Evolutionary conservation across 2,888 invertebrate species (phyloP).

Genomic region (Leptopilina syphax): DNA sequence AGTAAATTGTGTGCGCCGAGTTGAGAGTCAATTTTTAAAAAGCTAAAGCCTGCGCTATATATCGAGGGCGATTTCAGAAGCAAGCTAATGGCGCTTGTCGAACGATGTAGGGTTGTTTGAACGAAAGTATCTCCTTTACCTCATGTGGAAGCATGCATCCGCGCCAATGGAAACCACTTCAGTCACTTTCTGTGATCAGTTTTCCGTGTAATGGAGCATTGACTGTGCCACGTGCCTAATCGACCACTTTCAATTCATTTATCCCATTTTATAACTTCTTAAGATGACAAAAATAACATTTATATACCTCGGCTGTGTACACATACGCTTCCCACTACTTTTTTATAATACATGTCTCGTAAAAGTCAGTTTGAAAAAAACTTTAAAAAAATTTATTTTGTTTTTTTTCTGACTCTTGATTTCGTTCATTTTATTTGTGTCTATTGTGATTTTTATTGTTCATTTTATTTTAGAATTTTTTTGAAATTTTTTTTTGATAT

Average conservation of each 20-base stretch:
- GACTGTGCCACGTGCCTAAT: slow-evolving; percentile 33
- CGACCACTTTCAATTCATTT: slow-evolving; percentile 19
- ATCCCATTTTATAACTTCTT: slow-evolving; percentile 24
- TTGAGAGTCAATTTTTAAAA: slow-evolving; percentile 38
- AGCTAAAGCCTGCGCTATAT: slow-evolving; percentile 17
- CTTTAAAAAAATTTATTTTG: too few species aligned
- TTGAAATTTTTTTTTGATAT: too few species aligned
- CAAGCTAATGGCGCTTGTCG: slow-evolving; percentile 28
- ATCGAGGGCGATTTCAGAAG: slow-evolving; percentile 24
- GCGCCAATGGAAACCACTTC: slow-evolving; percentile 57
- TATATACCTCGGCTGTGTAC: too few species aligned
- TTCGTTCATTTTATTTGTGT: too few species aligned
- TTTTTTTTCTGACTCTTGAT: too few species aligned
- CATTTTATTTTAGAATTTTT: too few species aligned
- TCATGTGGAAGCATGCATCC: slow-evolving; percentile 60
- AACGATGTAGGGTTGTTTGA: slow-evolving; percentile 46
- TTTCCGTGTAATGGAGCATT: slow-evolving; percentile 58
- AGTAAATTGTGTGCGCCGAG: background rate
- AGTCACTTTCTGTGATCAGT: slow-evolving; percentile 58
- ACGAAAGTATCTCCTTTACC: slow-evolving; percentile 59
- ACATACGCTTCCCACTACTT: too few species aligned
- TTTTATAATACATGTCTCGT: too few species aligned
- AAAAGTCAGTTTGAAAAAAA: too few species aligned
- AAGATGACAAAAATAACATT: slow-evolving; percentile 5
- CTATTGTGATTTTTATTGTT: too few species aligned